A percentile compares a stretch with the other conserved stretches of the same genome.
Evolutionary conservation across 2,797 vertebrate genomes (phyloP).

Genomic region (Gymnoscopelus braueri): DNA sequence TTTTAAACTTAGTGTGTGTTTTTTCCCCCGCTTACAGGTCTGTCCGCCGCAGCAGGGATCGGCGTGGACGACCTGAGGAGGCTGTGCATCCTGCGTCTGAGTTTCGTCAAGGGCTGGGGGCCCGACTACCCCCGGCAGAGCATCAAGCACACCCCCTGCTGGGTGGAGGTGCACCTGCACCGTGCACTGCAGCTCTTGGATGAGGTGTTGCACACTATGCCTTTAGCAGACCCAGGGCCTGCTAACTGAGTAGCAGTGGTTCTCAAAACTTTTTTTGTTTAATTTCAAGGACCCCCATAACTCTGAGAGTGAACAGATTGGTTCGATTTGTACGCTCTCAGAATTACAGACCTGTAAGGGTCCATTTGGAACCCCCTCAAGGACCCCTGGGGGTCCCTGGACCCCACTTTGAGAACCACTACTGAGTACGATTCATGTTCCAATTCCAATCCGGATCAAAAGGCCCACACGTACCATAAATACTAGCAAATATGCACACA

Average conservation of each 20-base stretch:
- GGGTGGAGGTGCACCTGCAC: conserved; percentile 87
- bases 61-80: conserved; percentile 83
- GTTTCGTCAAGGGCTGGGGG: conserved; percentile 87
- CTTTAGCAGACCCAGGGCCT: conserved; percentile 75
- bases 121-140: conserved; percentile 84
- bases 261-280: too few species aligned
- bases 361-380: too few species aligned
- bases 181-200: conserved; percentile 85
- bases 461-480: conserved; percentile 38
- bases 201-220: conserved; percentile 86
- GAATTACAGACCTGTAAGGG: too few species aligned
- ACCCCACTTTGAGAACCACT: too few species aligned
- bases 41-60: conserved; percentile 81
- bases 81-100: conserved; percentile 84
- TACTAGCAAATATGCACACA: conserved; percentile 3
- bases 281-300: too few species aligned
- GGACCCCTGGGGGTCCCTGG: too few species aligned
- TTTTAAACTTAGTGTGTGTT: too few species aligned
- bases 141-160: conserved; percentile 87
- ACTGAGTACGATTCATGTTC: neutral
- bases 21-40: conserved; percentile 56
- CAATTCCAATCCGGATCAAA: conserved; percentile 32
- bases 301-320: too few species aligned
- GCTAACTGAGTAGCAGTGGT: conserved; percentile 65
- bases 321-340: too few species aligned